phyloP scores from a whole-genome alignment of 2,888 invertebrate species.

The Andrena marginata region DNA sequence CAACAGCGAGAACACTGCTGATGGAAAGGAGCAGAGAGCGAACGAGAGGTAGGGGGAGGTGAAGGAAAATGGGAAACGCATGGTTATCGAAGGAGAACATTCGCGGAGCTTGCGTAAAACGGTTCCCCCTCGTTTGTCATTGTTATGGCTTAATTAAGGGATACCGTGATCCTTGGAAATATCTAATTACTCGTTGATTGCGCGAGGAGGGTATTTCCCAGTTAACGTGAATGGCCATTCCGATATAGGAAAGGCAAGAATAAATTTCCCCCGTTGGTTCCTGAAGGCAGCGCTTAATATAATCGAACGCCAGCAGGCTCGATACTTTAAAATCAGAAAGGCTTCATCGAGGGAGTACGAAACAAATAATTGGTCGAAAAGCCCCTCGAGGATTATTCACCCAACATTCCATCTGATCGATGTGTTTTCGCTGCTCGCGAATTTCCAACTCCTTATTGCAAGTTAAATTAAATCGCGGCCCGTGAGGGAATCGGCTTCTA shows the following conservation, averaged over 20 bases:
- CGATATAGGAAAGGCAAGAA: conserved; percentile 32
- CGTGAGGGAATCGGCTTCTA: conserved; percentile 32
- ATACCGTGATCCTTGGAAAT: conserved; percentile 71
- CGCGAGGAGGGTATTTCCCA: conserved; percentile 68
- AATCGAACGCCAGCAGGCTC: conserved; percentile 1
- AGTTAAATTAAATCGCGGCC: conserved; percentile 46
- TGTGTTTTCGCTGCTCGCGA: conserved; percentile 1
- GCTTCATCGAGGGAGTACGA: neutral
- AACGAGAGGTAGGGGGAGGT: neutral
- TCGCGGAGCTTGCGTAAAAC: conserved; percentile 22
- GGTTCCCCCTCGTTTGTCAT: conserved; percentile 68
- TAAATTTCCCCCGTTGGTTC: neutral
- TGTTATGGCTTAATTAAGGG: conserved; percentile 77
- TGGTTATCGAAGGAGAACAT: conserved; percentile 57
- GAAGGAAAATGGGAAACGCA: conserved; percentile 30
- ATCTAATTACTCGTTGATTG: conserved; percentile 72
- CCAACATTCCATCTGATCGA: neutral
- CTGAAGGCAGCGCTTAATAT: neutral
- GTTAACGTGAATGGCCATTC: conserved; percentile 62
- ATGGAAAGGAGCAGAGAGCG: neutral
- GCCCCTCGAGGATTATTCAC: neutral
- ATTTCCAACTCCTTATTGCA: conserved; percentile 11
- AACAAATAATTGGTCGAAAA: conserved; percentile 10
- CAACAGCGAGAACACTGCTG: conserved; percentile 12
- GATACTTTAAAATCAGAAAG: neutral